Base-by-base conservation (phyloP, 2,888 invertebrate genomes). In the Lepidocyrtinus sp. region DNA sequence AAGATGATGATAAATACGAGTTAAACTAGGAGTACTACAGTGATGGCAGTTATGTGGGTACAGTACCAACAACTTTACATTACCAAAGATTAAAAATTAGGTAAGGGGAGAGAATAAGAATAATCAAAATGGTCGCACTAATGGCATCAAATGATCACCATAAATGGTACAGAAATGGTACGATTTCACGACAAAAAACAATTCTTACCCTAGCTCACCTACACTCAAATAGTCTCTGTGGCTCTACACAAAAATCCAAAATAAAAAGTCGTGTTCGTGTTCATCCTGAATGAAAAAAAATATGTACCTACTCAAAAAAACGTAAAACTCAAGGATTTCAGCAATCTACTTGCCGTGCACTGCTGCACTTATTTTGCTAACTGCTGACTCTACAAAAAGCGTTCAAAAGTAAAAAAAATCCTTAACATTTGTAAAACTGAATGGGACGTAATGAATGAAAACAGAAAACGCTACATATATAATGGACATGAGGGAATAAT, bases 181-280 rank as follows among this genome's bases (percentile, higher is more conserved):
- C 59, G 59, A 59, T 59, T 59, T 59, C 59, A 59, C 59, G 59
- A 59, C 59, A 19, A 59, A 59, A 59, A 59, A 59, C 59, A 59
- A 19, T 59, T 59, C n/a, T 59, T n/a, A 9, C 19, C 22, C 22
- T 59, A 5, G 22, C n/a, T 3, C 59, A 59, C 1, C 59, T 59
- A 5, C 59, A 21, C 59, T n/a, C 17, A 21, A 9, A n/a, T 21
- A n/a, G n/a, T n/a, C n/a, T n/a, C n/a, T n/a, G n/a, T n/a, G 7
- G n/a, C 59, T 21, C 22, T 59, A 59, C 59, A n/a, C 59, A 59
- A 21, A 15, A 59, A n/a, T 22, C 19, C 59, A 59, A 59, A 21
- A 19, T 1, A 59, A 59, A 59, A 21, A 59, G 36, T n/a, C n/a
- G n/a, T 36, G 12, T 36, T 36, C 36, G 12, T 12, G 36, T 12